Evolutionary conservation across 2,888 invertebrate species (phyloP).

Genomic region (Pasiphila rectangulata): DNA sequence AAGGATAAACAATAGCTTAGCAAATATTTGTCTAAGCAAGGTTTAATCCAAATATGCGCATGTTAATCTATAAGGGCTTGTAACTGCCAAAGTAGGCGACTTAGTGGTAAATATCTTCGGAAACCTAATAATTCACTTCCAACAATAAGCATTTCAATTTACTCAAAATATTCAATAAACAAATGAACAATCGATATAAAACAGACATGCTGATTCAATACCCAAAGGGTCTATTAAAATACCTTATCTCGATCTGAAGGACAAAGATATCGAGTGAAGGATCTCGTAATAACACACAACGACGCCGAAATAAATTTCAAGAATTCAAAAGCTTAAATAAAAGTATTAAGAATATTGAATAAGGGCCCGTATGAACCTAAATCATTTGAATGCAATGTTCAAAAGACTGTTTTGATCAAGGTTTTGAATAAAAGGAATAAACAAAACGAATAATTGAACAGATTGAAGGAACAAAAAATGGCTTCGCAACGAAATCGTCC

Average conservation of each 20-base stretch:
- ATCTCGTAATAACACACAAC: slow-evolving; percentile 56
- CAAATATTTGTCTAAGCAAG: too few relatives aligned
- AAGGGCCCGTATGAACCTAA: slow-evolving; percentile 1
- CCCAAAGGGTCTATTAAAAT: slow-evolving; percentile 28
- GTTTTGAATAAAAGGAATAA: not conserved
- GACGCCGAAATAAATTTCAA: slow-evolving; percentile 49
- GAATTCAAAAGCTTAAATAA: slow-evolving; percentile 42
- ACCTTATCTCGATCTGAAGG: slow-evolving; percentile 37
- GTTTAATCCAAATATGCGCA: too few relatives aligned
- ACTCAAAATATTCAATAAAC: slow-evolving; percentile 5
- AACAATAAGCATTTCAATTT: too few relatives aligned
- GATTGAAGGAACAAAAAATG: too few relatives aligned
- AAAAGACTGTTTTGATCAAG: not conserved
- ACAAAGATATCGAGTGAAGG: slow-evolving; percentile 42
- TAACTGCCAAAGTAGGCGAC: too few relatives aligned
- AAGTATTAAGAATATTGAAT: slow-evolving; percentile 27
- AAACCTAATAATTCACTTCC: too few relatives aligned
- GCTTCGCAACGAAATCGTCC: too few relatives aligned
- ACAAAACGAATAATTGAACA: not conserved
- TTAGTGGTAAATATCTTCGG: too few relatives aligned
- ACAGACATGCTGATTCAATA: slow-evolving; percentile 17
- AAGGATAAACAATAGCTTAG: too few relatives aligned
- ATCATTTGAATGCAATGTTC: not conserved
- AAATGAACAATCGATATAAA: slow-evolving; percentile 23
- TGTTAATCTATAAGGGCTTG: too few relatives aligned